These are phyloP conservation scores for Pomacea canaliculata DNA, from an alignment of 2,888 invertebrate species.

Conservation along the genomic window DNA sequence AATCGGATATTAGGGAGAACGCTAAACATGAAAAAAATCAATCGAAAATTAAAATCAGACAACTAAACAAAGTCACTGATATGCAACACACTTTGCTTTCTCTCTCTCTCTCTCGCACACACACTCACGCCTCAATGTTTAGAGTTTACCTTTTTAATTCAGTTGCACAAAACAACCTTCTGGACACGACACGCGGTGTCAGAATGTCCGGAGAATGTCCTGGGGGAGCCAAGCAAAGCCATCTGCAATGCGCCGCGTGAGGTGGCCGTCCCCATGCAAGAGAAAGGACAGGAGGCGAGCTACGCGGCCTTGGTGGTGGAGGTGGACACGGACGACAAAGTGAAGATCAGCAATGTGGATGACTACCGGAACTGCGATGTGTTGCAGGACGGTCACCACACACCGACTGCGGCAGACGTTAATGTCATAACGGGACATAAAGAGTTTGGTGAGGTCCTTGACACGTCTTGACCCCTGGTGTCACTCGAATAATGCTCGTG, in stretches of 20 bases:
- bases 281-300: no score
- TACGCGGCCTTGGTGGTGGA: background rate
- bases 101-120: no score
- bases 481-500: no score
- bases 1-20: no score
- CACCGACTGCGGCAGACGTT: background rate
- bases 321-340: background rate
- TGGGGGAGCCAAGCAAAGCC: background rate
- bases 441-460: background rate
- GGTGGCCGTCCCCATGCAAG: no score
- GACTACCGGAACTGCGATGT: no score
- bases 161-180: conserved; percentile 26
- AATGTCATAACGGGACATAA: background rate
- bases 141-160: background rate
- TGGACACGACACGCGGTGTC: conserved; percentile 15
- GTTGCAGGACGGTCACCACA: background rate
- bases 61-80: no score
- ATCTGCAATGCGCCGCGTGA: background rate
- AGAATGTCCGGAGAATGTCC: background rate
- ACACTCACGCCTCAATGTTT: background rate
- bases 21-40: no score
- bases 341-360: background rate
- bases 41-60: no score
- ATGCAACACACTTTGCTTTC: no score
- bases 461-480: no score